A percentile compares a stretch with the other conserved stretches of the same genome.
Conservation (phyloP, 2,888 invertebrate genomes). For the Limnephilus marmoratus region DNA sequence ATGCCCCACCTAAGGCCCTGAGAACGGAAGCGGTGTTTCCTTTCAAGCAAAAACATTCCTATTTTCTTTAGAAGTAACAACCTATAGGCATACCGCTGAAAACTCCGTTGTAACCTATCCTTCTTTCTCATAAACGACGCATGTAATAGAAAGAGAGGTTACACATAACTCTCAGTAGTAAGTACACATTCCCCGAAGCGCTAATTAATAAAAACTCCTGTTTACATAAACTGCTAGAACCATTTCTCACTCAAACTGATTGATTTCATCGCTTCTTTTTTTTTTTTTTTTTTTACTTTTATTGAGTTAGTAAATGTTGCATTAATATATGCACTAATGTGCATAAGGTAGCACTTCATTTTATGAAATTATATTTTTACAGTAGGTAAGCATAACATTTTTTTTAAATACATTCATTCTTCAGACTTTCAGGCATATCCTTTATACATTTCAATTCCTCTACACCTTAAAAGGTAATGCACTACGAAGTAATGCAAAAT, state of each 20-base stretch:
- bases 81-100: not conserved
- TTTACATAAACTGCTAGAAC: not conserved
- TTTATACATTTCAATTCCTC: too few relatives aligned
- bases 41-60: slow-evolving; percentile 36
- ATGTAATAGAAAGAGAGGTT: not conserved
- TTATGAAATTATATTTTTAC: too few relatives aligned
- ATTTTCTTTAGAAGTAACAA: slow-evolving; percentile 14
- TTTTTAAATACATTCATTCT: too few relatives aligned
- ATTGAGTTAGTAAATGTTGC: too few relatives aligned
- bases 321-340: too few relatives aligned
- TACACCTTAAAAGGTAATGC: too few relatives aligned
- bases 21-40: slow-evolving; percentile 50
- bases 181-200: not conserved
- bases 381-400: too few relatives aligned
- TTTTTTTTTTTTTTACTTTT: too few relatives aligned
- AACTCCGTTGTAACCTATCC: not conserved
- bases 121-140: not conserved
- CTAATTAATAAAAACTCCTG: not conserved
- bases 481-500: too few relatives aligned
- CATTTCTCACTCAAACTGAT: not conserved
- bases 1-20: slow-evolving; percentile 8
- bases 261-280: not conserved
- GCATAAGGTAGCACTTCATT: too few relatives aligned
- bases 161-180: not conserved
- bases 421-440: too few relatives aligned